Base-by-base conservation (phyloP, 2,888 invertebrate genomes). In the Agelastica alni region DNA sequence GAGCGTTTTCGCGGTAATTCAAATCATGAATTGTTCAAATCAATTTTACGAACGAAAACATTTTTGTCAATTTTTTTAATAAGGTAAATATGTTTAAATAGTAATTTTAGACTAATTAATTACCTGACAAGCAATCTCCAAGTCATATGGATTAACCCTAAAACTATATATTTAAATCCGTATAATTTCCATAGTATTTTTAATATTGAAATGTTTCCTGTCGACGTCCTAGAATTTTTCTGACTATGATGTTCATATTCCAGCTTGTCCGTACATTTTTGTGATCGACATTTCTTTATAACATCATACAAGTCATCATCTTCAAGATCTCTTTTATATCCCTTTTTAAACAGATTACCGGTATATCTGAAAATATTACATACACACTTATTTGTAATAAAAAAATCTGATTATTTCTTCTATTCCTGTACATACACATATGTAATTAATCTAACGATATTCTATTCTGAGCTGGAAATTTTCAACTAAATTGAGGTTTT, bases 331-430 rank as follows among this genome's bases (percentile, higher is more conserved):
- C 83, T 79, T 49, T 77, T 81, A 16, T 58, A 63, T 3, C 88
- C 88, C 72, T 82, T 83, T 71, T 81, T 81, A 67, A 88, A 87
- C 3, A 84, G 81, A 58, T 83, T 83, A 45, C 85, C 74, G 0
- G 87, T 81, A 83, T 87, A 89, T 70, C 88, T 88, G 74, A 47
- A 75, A 54, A 13, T 6, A 4, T 2, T 10, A 31, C 5, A 31
- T 3, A n/a, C n/a, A n/a, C n/a, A n/a, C n/a, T n/a, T n/a, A n/a
- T n/a, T n/a, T n/a, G n/a, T n/a, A n/a, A n/a, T n/a, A n/a, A n/a
- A n/a, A n/a, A n/a, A n/a, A n/a, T n/a, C n/a, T n/a, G n/a, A n/a
- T n/a, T n/a, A n/a, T n/a, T n/a, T n/a, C n/a, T n/a, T n/a, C n/a
- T n/a, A n/a, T n/a, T n/a, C n/a, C n/a, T n/a, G n/a, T n/a, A n/a